These are phyloP conservation scores for Muscidifurax raptorellus DNA, from an alignment of 1,140 invertebrate genomes.

Conservation along the genomic window DNA sequence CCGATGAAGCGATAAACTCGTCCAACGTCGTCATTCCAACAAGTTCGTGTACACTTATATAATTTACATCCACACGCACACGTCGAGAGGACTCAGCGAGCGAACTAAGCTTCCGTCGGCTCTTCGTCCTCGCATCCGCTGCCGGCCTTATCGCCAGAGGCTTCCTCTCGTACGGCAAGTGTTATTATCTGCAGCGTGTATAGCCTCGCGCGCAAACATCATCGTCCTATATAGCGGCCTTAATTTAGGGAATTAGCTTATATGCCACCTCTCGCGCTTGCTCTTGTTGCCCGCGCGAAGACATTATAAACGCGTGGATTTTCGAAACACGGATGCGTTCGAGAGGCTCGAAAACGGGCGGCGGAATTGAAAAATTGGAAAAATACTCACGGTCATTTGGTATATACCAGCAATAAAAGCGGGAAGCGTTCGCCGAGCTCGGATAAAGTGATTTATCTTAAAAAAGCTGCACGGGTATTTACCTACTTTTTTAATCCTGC, in stretches of 20 bases:
- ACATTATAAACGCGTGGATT: neutral
- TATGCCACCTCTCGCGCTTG: constrained; percentile 3
- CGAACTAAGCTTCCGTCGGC: neutral
- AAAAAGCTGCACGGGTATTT: neutral
- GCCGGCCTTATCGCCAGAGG: neutral
- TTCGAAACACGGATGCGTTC: too few relatives aligned
- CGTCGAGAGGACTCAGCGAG: too few relatives aligned
- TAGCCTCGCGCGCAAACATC: neutral
- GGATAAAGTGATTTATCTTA: too few relatives aligned
- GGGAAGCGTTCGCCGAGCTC: too few relatives aligned
- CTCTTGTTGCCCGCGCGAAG: neutral
- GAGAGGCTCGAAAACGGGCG: neutral
- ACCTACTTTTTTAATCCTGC: neutral
- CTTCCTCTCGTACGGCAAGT: neutral
- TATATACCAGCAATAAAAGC: too few relatives aligned
- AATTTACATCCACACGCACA: neutral
- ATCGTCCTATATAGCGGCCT: constrained; percentile 21
- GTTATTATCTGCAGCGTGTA: neutral
- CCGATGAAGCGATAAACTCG: neutral
- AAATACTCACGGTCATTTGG: too few relatives aligned
- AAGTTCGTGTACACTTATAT: neutral
- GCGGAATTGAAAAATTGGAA: neutral
- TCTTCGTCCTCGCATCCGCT: constrained; percentile 7
- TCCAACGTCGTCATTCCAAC: neutral
- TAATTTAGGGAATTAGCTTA: constrained; percentile 30